phyloP scores from a whole-genome alignment of 2,888 invertebrate species.

The Nysson spinosus region DNA sequence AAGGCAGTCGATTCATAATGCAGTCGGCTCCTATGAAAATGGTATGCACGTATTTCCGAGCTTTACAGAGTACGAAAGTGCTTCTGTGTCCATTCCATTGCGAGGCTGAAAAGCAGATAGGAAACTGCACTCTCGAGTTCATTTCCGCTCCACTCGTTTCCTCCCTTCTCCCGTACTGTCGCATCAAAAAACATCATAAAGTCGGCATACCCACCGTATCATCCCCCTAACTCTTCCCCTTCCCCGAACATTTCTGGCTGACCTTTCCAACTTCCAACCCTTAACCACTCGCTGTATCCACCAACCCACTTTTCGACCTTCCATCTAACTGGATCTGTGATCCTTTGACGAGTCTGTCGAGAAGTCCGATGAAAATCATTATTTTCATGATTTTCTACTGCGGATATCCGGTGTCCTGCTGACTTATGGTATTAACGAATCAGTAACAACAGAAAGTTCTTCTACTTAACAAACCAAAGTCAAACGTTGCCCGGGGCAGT shows the following conservation, averaged over 20 bases:
- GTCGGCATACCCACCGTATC: slow-evolving; percentile 43
- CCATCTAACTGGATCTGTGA: too few species aligned
- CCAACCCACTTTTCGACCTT: not conserved
- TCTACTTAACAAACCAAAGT: too few species aligned
- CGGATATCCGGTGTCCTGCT: too few species aligned
- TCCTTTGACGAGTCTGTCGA: too few species aligned
- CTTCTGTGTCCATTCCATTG: slow-evolving; percentile 65
- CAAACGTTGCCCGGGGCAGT: too few species aligned
- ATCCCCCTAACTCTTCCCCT: slow-evolving; percentile 17
- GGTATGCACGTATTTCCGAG: slow-evolving; percentile 46
- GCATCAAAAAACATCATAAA: slow-evolving; percentile 70
- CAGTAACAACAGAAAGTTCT: too few species aligned
- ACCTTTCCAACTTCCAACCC: slow-evolving; percentile 33
- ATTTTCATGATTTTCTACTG: too few species aligned
- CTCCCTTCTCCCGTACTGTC: slow-evolving; percentile 49
- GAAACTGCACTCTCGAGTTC: slow-evolving; percentile 68
- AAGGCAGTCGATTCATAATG: slow-evolving; percentile 54
- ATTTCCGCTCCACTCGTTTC: slow-evolving; percentile 64
- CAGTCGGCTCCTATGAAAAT: slow-evolving; percentile 47
- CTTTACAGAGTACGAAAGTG: slow-evolving; percentile 57
- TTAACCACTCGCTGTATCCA: too few species aligned
- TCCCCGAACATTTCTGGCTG: slow-evolving; percentile 16
- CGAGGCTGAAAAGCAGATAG: slow-evolving; percentile 62
- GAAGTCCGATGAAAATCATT: too few species aligned
- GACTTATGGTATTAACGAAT: too few species aligned